Evolutionary conservation across 2,888 invertebrate genomes (phyloP), one percentile per base, ranked within the genome.

Genomic region (Polyommatus iphigenia): DNA sequence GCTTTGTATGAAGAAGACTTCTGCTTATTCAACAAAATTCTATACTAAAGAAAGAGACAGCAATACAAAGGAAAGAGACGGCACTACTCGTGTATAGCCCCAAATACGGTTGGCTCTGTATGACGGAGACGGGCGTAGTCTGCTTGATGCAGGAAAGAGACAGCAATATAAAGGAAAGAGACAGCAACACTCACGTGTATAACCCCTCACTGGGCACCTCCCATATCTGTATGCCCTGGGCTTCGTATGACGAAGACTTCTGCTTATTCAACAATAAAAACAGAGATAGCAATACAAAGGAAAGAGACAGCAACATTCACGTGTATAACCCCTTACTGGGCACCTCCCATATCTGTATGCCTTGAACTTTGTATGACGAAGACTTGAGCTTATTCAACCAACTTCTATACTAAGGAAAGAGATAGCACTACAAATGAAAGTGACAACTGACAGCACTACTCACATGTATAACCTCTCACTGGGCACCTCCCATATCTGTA

Each of bases 401-500:
- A 50, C 15, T 50, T 15, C 4, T 15, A 15, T 4, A 50, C 50
- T 13, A 3, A 50, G 4, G 50, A 15, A 41, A 59, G 57, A 7
- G n/a, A 57, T 18, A n/a, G 57, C 46, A 46, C 18, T 18, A 54
- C 54, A 32, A 32, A 2, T 1, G 24, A 24, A n/a, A n/a, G n/a
- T n/a, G n/a, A n/a, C n/a, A 32, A 54, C 18, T 0, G 18, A 54
- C 54, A 57, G 57, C 46, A 46, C n/a, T 5, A 54, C 96, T 96
- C 89, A 98, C 98, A 98, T 98, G 85, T 98, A 98, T 81, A 96
- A 95, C n/a, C 97, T 97, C 81, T 97, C 97, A 13, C 95, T 95
- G 0, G 98, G 98, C 15, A 97, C 97, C 71, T 95, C 95, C 98
- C 98, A 98, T 81, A 96, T 95, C 87, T 98, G 98, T 78, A 98